Percentiles rank a stretch among this genome's conserved stretches.
These are phyloP conservation scores for Hypsibius dujardini DNA, from an alignment of 1,140 invertebrate genomes.

Conservation along the genomic window DNA sequence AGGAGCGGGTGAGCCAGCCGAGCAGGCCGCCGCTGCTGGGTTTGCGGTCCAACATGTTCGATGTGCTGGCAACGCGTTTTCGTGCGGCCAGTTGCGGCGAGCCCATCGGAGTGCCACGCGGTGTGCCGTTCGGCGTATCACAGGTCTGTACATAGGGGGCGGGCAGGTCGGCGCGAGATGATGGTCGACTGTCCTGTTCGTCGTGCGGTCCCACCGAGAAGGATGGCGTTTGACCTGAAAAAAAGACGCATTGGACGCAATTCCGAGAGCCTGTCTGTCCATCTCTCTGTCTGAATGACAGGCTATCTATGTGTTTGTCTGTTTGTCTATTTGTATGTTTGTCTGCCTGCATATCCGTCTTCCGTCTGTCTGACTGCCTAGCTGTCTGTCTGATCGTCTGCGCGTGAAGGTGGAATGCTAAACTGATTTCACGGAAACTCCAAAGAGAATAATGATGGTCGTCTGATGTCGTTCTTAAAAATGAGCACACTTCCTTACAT, in stretches of 20 bases:
- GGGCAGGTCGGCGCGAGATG: neutral
- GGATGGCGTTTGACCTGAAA: neutral
- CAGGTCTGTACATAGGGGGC: neutral
- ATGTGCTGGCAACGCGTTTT: neutral
- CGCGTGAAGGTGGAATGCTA: too few species aligned
- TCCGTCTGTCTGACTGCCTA: too few species aligned
- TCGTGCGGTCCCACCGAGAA: neutral
- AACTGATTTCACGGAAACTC: too few species aligned
- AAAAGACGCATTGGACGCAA: too few species aligned
- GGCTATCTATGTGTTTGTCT: neutral
- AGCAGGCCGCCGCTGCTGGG: neutral
- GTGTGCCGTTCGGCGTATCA: neutral
- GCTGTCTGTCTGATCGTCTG: too few species aligned
- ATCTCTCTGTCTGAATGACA: too few species aligned
- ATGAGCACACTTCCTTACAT: too few species aligned
- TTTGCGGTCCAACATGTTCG: neutral
- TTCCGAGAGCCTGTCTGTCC: too few species aligned
- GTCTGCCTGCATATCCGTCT: too few species aligned
- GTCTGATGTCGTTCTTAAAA: too few species aligned
- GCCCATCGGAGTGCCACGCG: neutral
- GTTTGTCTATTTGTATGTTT: neutral
- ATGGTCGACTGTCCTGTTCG: neutral
- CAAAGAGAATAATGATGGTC: too few species aligned
- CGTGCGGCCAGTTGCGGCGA: neutral
- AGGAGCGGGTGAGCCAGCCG: slow-evolving; percentile 4